phyloP scores from a whole-genome alignment of 2,888 invertebrate species.

The Phasia obesa region DNA sequence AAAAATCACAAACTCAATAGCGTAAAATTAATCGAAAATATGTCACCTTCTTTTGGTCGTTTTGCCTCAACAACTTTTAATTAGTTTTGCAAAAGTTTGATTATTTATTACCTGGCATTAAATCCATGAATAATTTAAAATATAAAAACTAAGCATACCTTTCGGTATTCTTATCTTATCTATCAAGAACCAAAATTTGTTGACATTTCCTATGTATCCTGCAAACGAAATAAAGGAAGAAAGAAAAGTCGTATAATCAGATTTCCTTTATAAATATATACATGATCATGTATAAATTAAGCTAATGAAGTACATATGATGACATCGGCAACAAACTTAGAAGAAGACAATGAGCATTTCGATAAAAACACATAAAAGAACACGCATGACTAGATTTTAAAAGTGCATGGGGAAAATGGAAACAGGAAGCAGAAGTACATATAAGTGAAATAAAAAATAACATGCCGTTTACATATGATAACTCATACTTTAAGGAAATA shows the following conservation, averaged over 20 bases:
- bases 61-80: conserved; percentile 23
- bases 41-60: too few species aligned
- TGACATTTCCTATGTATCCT: conserved; percentile 48
- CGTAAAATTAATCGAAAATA: too few species aligned
- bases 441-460: conserved; percentile 11
- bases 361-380: conserved; percentile 14
- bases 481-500: conserved; percentile 2
- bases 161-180: not conserved
- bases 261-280: conserved; percentile 72
- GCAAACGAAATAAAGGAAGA: not conserved
- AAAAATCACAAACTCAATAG: too few species aligned
- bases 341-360: conserved; percentile 57
- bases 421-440: not conserved
- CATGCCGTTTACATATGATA: not conserved
- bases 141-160: not conserved
- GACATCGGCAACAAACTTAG: conserved; percentile 33
- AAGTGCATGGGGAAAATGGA: not conserved
- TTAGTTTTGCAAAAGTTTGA: conserved; percentile 38
- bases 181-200: conserved; percentile 10
- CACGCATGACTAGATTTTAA: conserved; percentile 33
- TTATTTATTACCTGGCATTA: conserved; percentile 1
- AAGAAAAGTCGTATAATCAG: conserved; percentile 40
- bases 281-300: conserved; percentile 80
- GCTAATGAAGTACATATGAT: conserved; percentile 75
- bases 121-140: not conserved